phyloP scores from a whole-genome alignment of 2,888 invertebrate genomes.

The Polydesmus complanatus region DNA sequence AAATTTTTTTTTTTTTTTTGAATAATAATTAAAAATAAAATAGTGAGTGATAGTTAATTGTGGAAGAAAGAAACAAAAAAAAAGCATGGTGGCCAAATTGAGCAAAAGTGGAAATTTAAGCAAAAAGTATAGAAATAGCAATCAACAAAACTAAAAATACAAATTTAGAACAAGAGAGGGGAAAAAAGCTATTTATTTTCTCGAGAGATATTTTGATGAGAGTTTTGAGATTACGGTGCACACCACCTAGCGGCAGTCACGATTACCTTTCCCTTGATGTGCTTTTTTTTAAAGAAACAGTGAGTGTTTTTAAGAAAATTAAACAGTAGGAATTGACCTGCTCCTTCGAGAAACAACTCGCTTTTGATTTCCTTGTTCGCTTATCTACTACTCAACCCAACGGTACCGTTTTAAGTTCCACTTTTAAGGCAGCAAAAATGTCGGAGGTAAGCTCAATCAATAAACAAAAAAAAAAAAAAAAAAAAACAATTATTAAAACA shows the following conservation, averaged over 20 bases:
- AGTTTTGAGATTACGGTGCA: not conserved
- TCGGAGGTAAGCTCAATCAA: not conserved
- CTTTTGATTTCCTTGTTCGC: not conserved
- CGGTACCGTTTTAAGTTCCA: too few relatives aligned
- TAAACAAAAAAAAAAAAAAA: too few relatives aligned
- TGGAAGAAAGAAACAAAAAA: not conserved
- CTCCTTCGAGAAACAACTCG: not conserved
- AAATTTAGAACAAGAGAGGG: too few relatives aligned
- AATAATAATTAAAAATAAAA: not conserved
- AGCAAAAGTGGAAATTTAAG: too few relatives aligned
- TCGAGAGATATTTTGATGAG: not conserved
- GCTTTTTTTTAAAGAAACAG: not conserved
- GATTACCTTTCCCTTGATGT: not conserved
- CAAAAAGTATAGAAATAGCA: too few relatives aligned
- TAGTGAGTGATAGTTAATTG: not conserved
- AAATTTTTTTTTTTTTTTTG: not conserved
- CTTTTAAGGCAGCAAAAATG: too few relatives aligned
- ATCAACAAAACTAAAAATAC: too few relatives aligned
- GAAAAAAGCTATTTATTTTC: not conserved
- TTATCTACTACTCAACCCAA: not conserved
- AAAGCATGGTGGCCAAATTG: not conserved
- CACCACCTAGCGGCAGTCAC: not conserved
- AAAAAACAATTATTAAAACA: not conserved
- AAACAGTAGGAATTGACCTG: not conserved
- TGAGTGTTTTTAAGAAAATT: not conserved